Conservation (phyloP, 2,113 vertebrate genomes). For the Trematocara variabile region DNA sequence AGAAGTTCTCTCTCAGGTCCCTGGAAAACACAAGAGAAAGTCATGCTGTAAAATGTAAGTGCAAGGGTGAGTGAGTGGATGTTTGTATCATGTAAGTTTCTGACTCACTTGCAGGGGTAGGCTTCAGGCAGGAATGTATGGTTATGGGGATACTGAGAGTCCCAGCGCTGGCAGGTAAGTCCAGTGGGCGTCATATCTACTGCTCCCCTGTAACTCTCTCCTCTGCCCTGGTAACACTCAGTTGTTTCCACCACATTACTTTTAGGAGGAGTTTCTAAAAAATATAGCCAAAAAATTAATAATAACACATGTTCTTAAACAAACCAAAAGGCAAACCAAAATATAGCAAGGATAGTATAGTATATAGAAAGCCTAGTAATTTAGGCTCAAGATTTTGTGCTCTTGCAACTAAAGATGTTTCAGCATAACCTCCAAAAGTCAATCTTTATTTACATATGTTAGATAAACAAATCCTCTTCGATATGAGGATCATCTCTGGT, state of each 20-base stretch:
- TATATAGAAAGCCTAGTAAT: not conserved
- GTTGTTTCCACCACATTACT: slow-evolving; percentile 68
- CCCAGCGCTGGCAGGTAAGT: slow-evolving; percentile 88
- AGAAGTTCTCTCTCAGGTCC: slow-evolving; percentile 94
- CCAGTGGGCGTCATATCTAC: slow-evolving; percentile 81
- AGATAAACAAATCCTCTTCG: not conserved
- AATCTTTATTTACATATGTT: not conserved
- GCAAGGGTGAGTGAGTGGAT: slow-evolving; percentile 22
- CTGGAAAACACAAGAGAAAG: slow-evolving; percentile 62
- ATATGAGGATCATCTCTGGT: not conserved
- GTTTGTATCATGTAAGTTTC: not conserved
- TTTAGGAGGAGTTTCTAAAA: slow-evolving; percentile 50
- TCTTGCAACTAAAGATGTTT: not conserved
- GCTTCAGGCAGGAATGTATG: slow-evolving; percentile 87
- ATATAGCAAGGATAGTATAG: not conserved
- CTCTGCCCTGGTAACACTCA: slow-evolving; percentile 80
- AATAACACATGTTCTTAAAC: not conserved
- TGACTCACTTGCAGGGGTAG: slow-evolving; percentile 94
- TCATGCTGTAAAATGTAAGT: slow-evolving; percentile 62
- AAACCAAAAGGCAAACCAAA: not conserved
- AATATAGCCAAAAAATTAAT: not conserved
- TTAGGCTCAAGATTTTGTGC: not conserved
- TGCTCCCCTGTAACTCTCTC: slow-evolving; percentile 85
- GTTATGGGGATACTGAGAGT: slow-evolving; percentile 89
- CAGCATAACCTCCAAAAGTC: not conserved